phyloP scores from a whole-genome alignment of 2,797 vertebrate genomes.

The Macropus fuliginosus region DNA sequence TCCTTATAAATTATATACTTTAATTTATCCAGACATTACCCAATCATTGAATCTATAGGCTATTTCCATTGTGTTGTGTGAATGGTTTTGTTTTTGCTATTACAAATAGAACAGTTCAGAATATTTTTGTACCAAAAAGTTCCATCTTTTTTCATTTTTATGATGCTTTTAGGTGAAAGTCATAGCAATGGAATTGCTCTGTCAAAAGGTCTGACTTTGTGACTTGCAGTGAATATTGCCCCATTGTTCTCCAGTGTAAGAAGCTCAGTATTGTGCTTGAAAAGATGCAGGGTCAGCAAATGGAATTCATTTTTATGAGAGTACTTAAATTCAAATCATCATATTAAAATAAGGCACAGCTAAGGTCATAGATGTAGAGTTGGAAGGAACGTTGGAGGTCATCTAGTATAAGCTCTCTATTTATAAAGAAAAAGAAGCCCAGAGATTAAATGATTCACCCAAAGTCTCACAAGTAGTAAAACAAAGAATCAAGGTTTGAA shows the following conservation, averaged over 20 bases:
- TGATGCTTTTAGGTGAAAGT: neutral
- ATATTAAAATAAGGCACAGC: neutral
- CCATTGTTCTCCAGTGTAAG: neutral
- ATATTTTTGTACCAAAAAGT: neutral
- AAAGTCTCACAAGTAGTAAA: constrained; percentile 16
- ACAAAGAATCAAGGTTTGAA: neutral
- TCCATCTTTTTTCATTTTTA: neutral
- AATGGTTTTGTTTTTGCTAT: neutral
- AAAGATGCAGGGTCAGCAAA: neutral
- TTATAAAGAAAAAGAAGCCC: neutral
- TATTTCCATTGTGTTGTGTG: neutral
- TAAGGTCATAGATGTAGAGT: neutral
- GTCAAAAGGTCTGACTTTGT: neutral
- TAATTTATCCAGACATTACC: neutral
- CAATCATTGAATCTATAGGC: neutral
- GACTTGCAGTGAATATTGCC: neutral
- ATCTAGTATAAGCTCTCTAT: neutral
- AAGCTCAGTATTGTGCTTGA: neutral
- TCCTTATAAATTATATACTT: neutral
- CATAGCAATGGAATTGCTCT: neutral
- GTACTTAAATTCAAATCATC: neutral
- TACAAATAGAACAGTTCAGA: neutral
- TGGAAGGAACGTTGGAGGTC: neutral
- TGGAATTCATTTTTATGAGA: neutral
- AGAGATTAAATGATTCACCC: neutral